Percentiles rank a stretch among this genome's conserved stretches.
Conservation (phyloP, 2,888 invertebrate species). For the Helicoverpa assulta region DNA sequence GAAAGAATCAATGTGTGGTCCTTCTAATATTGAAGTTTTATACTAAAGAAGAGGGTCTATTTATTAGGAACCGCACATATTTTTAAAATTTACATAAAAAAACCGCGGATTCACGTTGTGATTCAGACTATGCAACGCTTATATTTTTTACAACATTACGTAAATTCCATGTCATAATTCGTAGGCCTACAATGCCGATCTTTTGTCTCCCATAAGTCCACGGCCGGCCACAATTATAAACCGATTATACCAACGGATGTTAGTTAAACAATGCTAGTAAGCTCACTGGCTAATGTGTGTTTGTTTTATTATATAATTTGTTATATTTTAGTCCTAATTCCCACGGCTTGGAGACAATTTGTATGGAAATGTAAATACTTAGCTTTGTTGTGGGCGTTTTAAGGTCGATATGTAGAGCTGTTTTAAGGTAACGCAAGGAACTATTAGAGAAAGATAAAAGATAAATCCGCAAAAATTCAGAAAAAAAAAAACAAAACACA, state of each 20-base stretch:
- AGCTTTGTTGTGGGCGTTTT: constrained; percentile 23
- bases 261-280: constrained; percentile 59
- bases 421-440: constrained; percentile 6
- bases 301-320: constrained; percentile 58
- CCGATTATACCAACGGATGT: constrained; percentile 71
- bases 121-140: not conserved
- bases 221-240: constrained; percentile 74
- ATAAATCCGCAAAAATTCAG: too few species aligned
- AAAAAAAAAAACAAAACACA: too few species aligned
- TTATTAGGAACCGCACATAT: too few species aligned
- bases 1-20: too few species aligned
- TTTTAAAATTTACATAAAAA: too few species aligned
- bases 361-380: constrained; percentile 30
- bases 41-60: too few species aligned
- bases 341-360: constrained; percentile 45
- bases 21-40: too few species aligned
- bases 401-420: constrained; percentile 33
- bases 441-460: not conserved
- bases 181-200: constrained; percentile 61
- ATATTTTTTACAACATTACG: constrained; percentile 12
- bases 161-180: constrained; percentile 55
- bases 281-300: constrained; percentile 44
- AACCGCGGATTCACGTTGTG: not conserved
- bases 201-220: constrained; percentile 64
- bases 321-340: constrained; percentile 58